Evolutionary conservation across 2,888 invertebrate species (phyloP).

Genomic region (Cosmorhoe ocellata): DNA sequence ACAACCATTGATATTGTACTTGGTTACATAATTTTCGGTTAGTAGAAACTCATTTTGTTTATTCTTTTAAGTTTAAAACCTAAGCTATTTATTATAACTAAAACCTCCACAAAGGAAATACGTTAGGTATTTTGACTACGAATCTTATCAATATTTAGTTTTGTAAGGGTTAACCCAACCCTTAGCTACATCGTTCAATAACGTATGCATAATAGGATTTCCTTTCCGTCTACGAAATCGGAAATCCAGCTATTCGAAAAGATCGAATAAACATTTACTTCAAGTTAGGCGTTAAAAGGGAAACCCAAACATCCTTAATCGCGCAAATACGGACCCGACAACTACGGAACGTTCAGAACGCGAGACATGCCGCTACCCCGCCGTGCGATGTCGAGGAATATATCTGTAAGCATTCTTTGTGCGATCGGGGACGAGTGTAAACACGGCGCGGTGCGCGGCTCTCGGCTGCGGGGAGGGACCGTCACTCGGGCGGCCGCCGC

Average conservation of each 20-base stretch:
- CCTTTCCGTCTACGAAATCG: constrained; percentile 25
- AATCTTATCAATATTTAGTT: constrained; percentile 12
- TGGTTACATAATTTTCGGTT: constrained; percentile 21
- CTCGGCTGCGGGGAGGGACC: constrained; percentile 49
- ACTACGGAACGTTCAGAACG: constrained; percentile 45
- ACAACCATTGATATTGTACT: constrained; percentile 51
- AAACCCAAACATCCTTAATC: constrained; percentile 61
- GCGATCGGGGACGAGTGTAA: constrained; percentile 71
- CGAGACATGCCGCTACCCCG: constrained; percentile 58
- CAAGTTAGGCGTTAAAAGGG: constrained; percentile 52
- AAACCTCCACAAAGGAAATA: too few species aligned
- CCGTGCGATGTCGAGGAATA: constrained; percentile 58
- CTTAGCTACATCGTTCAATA: constrained; percentile 11
- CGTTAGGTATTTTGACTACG: constrained; percentile 20
- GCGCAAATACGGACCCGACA: constrained; percentile 62
- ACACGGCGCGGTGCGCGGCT: constrained; percentile 58
- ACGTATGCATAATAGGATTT: constrained; percentile 30
- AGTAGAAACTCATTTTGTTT: constrained; percentile 12
- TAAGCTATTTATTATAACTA: too few species aligned
- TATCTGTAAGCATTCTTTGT: constrained; percentile 70
- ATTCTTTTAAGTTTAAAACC: not conserved
- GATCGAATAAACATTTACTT: constrained; percentile 54
- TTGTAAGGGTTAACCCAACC: constrained; percentile 7
- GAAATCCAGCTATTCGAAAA: constrained; percentile 40
- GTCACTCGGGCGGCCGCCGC: constrained; percentile 78